phyloP scores from a whole-genome alignment of 1,140 invertebrate species.

The Drosophila nikananu region DNA sequence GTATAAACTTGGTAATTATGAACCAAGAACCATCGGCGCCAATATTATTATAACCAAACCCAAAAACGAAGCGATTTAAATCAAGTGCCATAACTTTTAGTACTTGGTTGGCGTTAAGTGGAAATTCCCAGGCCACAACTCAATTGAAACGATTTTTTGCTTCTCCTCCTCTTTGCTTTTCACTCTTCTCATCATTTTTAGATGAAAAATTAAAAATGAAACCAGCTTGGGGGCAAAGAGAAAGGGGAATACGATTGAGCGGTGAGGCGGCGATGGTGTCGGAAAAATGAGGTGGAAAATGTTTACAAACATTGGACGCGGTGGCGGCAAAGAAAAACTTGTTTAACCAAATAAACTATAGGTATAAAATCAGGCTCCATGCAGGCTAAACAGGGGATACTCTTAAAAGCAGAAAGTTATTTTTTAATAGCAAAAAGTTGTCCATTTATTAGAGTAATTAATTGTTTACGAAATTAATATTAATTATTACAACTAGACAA shows the following conservation, averaged over 20 bases:
- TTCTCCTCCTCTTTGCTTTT: neutral
- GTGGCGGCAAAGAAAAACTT: slow-evolving; percentile 25
- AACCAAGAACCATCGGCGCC: neutral
- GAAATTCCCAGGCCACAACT: slow-evolving; percentile 18
- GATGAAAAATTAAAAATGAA: slow-evolving; percentile 33
- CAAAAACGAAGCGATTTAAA: neutral
- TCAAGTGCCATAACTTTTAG: slow-evolving; percentile 8
- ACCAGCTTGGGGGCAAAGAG: neutral
- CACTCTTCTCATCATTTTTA: neutral
- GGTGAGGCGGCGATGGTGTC: neutral
- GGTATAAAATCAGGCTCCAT: neutral
- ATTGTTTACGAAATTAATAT: neutral
- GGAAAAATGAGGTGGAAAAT: slow-evolving; percentile 6
- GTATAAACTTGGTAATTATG: neutral
- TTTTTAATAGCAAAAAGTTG: too few species aligned
- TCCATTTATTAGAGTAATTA: neutral
- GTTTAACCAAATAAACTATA: slow-evolving; percentile 42
- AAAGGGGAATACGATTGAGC: slow-evolving; percentile 1
- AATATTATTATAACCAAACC: neutral
- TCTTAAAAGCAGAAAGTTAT: neutral
- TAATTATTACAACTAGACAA: rapidly evolving
- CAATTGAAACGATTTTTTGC: neutral
- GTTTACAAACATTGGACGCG: slow-evolving; percentile 50
- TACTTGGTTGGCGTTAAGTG: neutral
- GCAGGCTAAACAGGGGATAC: slow-evolving; percentile 10